Base-by-base conservation (phyloP, 2,888 invertebrate genomes). In the Leptopilina myrica region DNA sequence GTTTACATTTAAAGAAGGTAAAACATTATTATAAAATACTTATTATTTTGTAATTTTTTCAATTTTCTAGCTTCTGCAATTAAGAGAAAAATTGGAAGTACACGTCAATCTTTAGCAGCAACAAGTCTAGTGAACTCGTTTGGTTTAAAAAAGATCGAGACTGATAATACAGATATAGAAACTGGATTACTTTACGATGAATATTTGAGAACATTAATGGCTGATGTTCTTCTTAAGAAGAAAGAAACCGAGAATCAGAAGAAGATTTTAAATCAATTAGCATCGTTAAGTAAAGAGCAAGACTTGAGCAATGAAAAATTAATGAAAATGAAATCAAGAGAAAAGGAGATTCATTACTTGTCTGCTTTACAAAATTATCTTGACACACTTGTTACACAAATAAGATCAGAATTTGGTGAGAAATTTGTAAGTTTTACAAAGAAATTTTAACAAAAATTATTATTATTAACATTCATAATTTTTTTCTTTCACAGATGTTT, bases 221-320 rank as follows among this genome's bases (percentile, higher is more conserved):
- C 73, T n/a, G 53, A 73, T 53, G 73, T 56, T 73, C 12, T 73
- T 33, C 9, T 73, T 5, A 53, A 73, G 11, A 73, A 73, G 33
- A 73, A 73, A 33, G 73, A 33, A 14, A 7, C 6, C 1, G 73
- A 73, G 33, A 73, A 73, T n/a, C 56, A 73, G 26, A 73, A 73
- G 53, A 73, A 73, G 49, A 73, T 73, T 26, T n/a, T 73, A 14
- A 73, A 53, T 73, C 73, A 73, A 14, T 33, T 73, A 14, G 73
- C 26, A 14, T 73, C 73, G 20, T n/a, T 73, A 33, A 73, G 26
- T n/a, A 56, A 56, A 11, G 73, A 73, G 26, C 53, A 53, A 73
- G 73, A 73, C 53, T 73, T 73, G 26, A 56, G 73, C 8, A 56
- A 73, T 14, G 73, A 73, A 53, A 73, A 73, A n/a, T 20, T 73